Percentiles rank a stretch among this genome's conserved stretches.
Conservation (phyloP, 2,888 invertebrate species). For the Lydus trimaculatus region DNA sequence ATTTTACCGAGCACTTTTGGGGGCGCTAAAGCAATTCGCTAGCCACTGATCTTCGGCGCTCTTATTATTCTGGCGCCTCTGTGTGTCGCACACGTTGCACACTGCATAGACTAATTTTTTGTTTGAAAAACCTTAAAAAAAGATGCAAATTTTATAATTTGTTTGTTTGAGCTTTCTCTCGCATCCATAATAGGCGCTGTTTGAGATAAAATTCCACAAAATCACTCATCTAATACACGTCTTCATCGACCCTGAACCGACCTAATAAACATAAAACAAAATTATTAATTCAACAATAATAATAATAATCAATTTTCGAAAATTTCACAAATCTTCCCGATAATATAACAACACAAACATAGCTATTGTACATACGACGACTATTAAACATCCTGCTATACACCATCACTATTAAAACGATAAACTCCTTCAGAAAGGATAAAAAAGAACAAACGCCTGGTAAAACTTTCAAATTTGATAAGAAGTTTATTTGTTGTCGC, state of each 20-base stretch:
- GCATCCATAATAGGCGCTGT: not conserved
- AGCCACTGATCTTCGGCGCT: too few species aligned
- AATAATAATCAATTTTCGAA: not conserved
- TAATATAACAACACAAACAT: too few species aligned
- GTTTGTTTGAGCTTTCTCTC: not conserved
- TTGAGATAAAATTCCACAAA: not conserved
- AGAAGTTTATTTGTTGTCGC: slow-evolving; percentile 41
- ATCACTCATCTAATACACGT: not conserved
- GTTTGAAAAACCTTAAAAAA: not conserved
- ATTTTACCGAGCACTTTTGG: too few species aligned
- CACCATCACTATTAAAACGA: not conserved
- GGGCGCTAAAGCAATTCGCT: too few species aligned
- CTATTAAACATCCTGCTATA: not conserved
- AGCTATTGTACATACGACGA: too few species aligned
- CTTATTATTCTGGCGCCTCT: too few species aligned
- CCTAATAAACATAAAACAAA: not conserved
- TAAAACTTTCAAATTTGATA: slow-evolving; percentile 46
- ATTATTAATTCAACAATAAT: not conserved
- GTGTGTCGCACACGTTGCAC: too few species aligned
- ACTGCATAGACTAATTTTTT: too few species aligned
- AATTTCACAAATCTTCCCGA: not conserved
- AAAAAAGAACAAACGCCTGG: slow-evolving; percentile 46
- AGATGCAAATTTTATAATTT: too few species aligned
- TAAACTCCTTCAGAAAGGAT: slow-evolving; percentile 12
- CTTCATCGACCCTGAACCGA: not conserved